These are phyloP conservation scores for Salmo trutta DNA, from an alignment of 2,797 vertebrate species.

Conservation along the genomic window DNA sequence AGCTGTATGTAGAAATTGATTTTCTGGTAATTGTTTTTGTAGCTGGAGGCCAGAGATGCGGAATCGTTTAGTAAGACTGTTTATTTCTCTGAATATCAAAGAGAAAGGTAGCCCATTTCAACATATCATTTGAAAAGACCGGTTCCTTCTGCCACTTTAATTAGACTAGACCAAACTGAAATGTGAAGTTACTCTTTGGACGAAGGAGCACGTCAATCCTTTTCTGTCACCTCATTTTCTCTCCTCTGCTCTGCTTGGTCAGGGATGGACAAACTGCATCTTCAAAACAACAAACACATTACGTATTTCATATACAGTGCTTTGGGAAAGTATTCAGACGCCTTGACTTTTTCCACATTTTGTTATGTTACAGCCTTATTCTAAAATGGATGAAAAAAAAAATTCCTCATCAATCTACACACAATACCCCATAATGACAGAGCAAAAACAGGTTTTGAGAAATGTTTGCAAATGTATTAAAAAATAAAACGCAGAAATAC, in stretches of 20 bases:
- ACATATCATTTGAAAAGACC: constrained; percentile 53
- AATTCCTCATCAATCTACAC: too few relatives aligned
- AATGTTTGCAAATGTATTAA: too few relatives aligned
- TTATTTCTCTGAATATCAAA: constrained; percentile 68
- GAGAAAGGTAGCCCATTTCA: constrained; percentile 59
- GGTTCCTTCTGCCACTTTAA: constrained; percentile 51
- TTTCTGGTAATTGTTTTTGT: constrained; percentile 79
- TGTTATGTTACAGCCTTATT: too few relatives aligned
- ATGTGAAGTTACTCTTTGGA: constrained; percentile 33
- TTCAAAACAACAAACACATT: constrained; percentile 1
- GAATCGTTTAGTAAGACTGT: constrained; percentile 65
- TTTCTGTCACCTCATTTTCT: neutral
- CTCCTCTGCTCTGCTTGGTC: constrained; percentile 14
- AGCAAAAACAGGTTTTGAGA: too few relatives aligned
- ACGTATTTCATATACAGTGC: neutral
- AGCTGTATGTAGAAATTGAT: constrained; percentile 73
- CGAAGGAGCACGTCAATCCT: neutral
- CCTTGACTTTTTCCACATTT: too few relatives aligned
- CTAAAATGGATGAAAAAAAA: too few relatives aligned
- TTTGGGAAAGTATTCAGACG: too few relatives aligned
- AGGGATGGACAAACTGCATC: constrained; percentile 20
- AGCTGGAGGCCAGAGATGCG: constrained; percentile 60
- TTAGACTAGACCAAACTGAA: constrained; percentile 41
- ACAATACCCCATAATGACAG: too few relatives aligned
- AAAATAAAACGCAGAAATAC: too few relatives aligned